These are phyloP conservation scores for Thecophora atra DNA, from an alignment of 2,888 invertebrate genomes.

Conservation along the genomic window DNA sequence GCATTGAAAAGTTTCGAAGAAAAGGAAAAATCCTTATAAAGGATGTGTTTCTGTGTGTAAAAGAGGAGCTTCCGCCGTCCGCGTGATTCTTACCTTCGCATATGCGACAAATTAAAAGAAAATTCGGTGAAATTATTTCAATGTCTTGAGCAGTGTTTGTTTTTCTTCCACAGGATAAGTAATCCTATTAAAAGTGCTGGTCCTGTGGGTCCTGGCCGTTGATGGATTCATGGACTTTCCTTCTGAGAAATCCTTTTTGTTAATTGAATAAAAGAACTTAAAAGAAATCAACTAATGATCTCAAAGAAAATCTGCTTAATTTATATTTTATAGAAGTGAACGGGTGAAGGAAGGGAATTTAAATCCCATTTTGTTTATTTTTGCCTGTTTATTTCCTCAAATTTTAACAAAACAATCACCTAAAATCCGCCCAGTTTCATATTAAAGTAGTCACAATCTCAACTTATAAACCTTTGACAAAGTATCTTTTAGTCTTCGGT, in stretches of 20 bases:
- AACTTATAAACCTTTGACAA: no score
- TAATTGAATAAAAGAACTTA: background rate
- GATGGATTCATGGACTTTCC: background rate
- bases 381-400: no score
- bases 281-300: background rate
- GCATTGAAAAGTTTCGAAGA: background rate
- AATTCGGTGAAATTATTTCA: conserved; percentile 21
- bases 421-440: no score
- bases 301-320: background rate
- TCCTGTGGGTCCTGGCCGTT: background rate
- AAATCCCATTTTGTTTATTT: no score
- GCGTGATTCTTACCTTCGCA: background rate
- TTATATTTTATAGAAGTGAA: background rate
- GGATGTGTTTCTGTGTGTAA: conserved; percentile 19
- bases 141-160: background rate
- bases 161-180: background rate
- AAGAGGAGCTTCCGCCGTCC: background rate
- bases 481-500: no score
- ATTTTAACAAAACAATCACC: no score
- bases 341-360: background rate
- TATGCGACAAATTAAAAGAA: conserved; percentile 23
- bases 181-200: conserved; percentile 24
- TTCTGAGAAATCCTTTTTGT: background rate
- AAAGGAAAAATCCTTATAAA: no score
- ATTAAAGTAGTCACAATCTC: no score